phyloP scores from a whole-genome alignment of 2,113 vertebrate genomes.

The Aptenodytes forsteri region DNA sequence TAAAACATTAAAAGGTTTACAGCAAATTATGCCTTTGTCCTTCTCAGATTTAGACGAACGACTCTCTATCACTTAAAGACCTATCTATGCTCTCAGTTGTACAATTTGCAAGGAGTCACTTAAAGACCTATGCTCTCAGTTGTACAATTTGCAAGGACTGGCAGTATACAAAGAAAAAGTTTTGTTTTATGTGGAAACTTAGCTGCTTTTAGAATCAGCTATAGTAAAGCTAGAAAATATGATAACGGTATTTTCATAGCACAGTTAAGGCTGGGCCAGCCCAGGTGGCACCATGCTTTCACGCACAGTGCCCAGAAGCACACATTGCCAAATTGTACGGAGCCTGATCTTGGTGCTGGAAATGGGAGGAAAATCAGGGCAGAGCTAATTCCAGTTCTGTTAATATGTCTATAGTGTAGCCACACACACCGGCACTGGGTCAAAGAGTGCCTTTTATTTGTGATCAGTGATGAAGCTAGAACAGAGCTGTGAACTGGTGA shows the following conservation, averaged over 20 bases:
- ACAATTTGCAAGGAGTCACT: neutral
- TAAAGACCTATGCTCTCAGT: neutral
- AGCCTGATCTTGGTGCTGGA: neutral
- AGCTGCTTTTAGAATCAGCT: slow-evolving; percentile 13
- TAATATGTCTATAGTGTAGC: rapidly evolving
- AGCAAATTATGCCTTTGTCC: neutral
- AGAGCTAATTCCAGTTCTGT: neutral
- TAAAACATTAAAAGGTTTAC: neutral
- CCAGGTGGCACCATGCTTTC: neutral
- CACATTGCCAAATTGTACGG: rapidly evolving
- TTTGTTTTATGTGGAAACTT: slow-evolving; percentile 57
- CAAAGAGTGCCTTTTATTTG: neutral
- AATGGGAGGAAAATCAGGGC: neutral
- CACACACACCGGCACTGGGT: neutral
- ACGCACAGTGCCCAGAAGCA: neutral
- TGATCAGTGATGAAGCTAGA: neutral
- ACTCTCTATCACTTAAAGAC: neutral
- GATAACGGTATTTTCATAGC: slow-evolving; percentile 14
- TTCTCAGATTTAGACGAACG: neutral
- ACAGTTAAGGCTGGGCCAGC: neutral
- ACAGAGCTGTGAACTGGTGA: neutral
- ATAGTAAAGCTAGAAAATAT: slow-evolving; percentile 36
- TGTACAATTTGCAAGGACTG: neutral
- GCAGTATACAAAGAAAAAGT: neutral
- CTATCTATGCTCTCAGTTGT: neutral